A percentile compares a stretch with the other conserved stretches of the same genome.
phyloP scores from a whole-genome alignment of 2,797 vertebrate species.

The Cirrhinus mrigala region DNA sequence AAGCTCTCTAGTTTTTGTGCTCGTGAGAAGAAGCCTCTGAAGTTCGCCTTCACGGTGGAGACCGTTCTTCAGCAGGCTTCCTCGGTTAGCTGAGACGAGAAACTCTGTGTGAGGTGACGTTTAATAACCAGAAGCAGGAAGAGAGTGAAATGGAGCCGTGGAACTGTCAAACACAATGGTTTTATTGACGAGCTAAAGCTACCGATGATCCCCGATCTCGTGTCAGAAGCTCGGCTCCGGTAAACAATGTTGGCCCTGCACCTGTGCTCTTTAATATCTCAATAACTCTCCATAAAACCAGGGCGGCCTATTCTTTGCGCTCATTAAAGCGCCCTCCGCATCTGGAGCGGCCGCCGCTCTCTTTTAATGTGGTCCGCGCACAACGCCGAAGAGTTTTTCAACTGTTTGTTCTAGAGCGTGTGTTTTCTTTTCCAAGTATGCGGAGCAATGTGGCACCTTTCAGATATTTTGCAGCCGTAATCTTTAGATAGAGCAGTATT shows the following conservation, averaged over 20 bases:
- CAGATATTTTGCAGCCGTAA: conserved; percentile 74
- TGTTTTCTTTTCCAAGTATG: conserved; percentile 61
- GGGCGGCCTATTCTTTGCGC: conserved; percentile 71
- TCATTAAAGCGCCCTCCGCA: conserved; percentile 78
- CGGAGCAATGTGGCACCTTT: conserved; percentile 75
- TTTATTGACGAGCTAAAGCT: conserved; percentile 14
- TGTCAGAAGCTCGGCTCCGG: conserved; percentile 24
- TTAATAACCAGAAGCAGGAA: background rate
- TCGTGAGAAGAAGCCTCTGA: conserved; percentile 76
- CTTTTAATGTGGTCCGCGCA: conserved; percentile 78
- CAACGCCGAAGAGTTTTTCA: conserved; percentile 75
- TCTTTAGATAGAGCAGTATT: conserved; percentile 81
- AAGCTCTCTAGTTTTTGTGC: conserved; percentile 78
- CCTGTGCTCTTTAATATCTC: conserved; percentile 76
- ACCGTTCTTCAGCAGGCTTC: conserved; percentile 72
- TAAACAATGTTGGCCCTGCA: conserved; percentile 61
- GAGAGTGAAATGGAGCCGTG: background rate
- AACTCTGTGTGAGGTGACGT: background rate
- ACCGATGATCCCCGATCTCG: background rate
- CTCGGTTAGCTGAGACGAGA: conserved; percentile 52
- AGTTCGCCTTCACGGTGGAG: conserved; percentile 75
- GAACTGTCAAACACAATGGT: background rate
- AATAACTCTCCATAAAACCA: conserved; percentile 68
- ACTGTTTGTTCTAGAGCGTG: conserved; percentile 72
- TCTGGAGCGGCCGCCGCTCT: conserved; percentile 72